Percentiles rank a stretch among this genome's conserved stretches.
These are phyloP conservation scores for Brachystomella parvula DNA, from an alignment of 1,140 invertebrate species.

Conservation along the genomic window DNA sequence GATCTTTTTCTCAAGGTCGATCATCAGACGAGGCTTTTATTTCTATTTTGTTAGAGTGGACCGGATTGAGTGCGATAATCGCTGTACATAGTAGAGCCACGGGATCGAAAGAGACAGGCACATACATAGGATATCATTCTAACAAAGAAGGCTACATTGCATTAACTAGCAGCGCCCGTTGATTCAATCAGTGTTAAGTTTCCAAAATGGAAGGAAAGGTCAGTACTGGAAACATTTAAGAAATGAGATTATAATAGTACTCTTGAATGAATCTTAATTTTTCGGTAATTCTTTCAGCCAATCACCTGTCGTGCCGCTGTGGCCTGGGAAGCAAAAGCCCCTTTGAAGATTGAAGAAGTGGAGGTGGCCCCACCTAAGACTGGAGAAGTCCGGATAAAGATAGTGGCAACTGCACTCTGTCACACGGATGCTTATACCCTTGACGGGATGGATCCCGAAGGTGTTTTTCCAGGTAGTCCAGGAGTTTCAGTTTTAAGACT, in stretches of 20 bases:
- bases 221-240: too few relatives aligned
- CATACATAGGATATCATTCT: too few relatives aligned
- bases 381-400: conserved; percentile 66
- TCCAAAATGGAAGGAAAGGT: neutral
- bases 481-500: neutral
- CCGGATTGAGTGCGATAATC: too few relatives aligned
- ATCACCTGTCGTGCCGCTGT: conserved; percentile 88
- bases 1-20: too few relatives aligned
- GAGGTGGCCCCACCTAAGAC: conserved; percentile 91
- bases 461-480: conserved; percentile 42
- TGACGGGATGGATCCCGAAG: conserved; percentile 77
- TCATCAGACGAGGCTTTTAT: too few relatives aligned
- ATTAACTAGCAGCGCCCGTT: too few relatives aligned
- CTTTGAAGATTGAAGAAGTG: conserved; percentile 78
- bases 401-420: conserved; percentile 83
- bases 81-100: too few relatives aligned
- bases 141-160: too few relatives aligned
- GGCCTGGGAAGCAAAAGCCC: conserved; percentile 79
- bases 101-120: too few relatives aligned
- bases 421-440: conserved; percentile 92
- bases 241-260: neutral
- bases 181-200: neutral
- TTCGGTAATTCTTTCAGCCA: conserved; percentile 45
- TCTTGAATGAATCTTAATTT: neutral
- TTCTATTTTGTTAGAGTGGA: too few relatives aligned